These are phyloP conservation scores for Deilephila elpenor DNA, from an alignment of 2,888 invertebrate genomes.

Conservation along the genomic window DNA sequence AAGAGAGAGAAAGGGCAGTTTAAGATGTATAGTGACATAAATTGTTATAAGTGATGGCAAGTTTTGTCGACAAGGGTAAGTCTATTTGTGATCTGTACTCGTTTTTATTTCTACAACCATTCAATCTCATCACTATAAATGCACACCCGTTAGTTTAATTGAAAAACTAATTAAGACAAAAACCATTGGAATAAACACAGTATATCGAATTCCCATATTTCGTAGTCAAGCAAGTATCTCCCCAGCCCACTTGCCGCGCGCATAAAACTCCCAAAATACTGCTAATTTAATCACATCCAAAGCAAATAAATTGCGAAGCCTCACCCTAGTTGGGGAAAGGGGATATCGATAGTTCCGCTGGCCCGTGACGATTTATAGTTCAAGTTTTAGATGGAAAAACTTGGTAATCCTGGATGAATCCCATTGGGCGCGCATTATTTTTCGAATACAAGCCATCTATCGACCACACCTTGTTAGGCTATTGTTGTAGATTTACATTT, in stretches of 20 bases:
- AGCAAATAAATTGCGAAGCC: slow-evolving; percentile 9
- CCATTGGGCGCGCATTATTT: slow-evolving; percentile 47
- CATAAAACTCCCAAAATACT: slow-evolving; percentile 1
- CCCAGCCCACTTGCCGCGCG: background rate
- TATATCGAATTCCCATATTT: background rate
- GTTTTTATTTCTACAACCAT: too few species aligned
- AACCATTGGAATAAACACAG: too few species aligned
- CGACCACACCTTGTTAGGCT: slow-evolving; percentile 51
- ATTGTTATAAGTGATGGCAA: too few species aligned
- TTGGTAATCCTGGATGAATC: slow-evolving; percentile 70
- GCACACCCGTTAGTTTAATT: too few species aligned
- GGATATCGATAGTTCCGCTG: slow-evolving; percentile 59
- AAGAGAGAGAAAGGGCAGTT: too few species aligned
- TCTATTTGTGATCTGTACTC: too few species aligned
- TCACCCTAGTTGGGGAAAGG: slow-evolving; percentile 27
- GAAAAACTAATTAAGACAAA: too few species aligned
- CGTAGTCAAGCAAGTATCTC: background rate
- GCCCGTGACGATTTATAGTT: slow-evolving; percentile 78
- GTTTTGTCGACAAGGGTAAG: too few species aligned
- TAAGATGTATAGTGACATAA: too few species aligned
- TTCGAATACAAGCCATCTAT: slow-evolving; percentile 55
- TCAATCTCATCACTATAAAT: too few species aligned
- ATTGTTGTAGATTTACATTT: slow-evolving; percentile 31
- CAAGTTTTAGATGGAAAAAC: slow-evolving; percentile 82
- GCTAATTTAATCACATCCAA: background rate